Evolutionary conservation across 2,113 vertebrate genomes (phyloP).

Genomic region (Neopipo cinnamomea): DNA sequence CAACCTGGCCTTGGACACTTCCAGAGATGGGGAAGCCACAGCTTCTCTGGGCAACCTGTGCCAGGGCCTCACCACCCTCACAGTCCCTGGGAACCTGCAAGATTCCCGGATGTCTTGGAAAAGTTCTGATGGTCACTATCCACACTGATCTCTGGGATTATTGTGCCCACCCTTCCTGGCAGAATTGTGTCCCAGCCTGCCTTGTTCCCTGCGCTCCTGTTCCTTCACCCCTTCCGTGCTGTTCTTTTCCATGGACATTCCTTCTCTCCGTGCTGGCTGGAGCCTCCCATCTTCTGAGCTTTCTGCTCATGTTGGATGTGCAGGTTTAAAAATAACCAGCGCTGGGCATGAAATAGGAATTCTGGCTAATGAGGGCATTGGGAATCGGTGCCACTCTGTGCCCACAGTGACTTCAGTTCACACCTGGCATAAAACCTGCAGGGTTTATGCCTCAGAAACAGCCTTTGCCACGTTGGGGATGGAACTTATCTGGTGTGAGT

Average conservation of each 20-base stretch:
- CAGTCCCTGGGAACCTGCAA: not conserved
- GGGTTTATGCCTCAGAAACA: not conserved
- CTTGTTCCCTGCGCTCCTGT: not conserved
- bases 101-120: not conserved
- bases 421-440: not conserved
- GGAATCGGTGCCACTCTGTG: not conserved
- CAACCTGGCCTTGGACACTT: not conserved
- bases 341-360: not conserved
- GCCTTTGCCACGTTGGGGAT: not conserved
- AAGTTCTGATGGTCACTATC: not conserved
- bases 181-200: not conserved
- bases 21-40: not conserved
- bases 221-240: not conserved
- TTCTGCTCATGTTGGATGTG: not conserved
- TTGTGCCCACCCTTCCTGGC: rapidly evolving
- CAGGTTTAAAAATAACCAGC: not conserved
- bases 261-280: not conserved
- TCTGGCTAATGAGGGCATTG: not conserved
- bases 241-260: not conserved
- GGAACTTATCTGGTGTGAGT: too few relatives aligned
- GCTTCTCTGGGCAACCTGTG: not conserved
- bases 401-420: rapidly evolving
- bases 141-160: rapidly evolving
- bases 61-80: rapidly evolving
- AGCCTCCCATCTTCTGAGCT: rapidly evolving